phyloP scores from a whole-genome alignment of 1,140 invertebrate genomes.

The Trialeurodes vaporariorum region DNA sequence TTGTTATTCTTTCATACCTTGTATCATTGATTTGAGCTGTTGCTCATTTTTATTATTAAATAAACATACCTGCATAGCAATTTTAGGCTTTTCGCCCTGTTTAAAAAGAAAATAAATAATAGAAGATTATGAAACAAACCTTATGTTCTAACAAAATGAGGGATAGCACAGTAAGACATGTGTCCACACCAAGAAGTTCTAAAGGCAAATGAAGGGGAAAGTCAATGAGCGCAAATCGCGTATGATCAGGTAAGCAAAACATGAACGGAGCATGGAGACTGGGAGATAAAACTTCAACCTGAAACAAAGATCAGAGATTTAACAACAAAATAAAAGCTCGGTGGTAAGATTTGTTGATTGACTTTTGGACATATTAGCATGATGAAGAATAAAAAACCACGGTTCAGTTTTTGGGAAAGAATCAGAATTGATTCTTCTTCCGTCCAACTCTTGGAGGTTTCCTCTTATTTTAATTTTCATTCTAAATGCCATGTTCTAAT shows the following conservation, averaged over 20 bases:
- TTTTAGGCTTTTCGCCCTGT: no score
- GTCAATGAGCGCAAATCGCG: slow-evolving; percentile 87
- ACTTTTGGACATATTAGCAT: no score
- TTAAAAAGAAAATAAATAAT: slow-evolving; percentile 3
- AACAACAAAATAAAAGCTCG: slow-evolving; percentile 14
- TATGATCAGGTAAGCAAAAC: slow-evolving; percentile 96
- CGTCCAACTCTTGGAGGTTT: no score
- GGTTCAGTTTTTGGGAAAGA: background rate
- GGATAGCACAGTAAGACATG: slow-evolving; percentile 89
- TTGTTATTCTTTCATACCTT: no score
- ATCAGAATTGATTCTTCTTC: background rate
- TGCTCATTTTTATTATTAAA: no score
- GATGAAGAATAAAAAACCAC: no score
- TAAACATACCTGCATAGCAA: no score
- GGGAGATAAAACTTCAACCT: slow-evolving; percentile 81
- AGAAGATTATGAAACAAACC: slow-evolving; percentile 40
- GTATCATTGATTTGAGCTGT: no score
- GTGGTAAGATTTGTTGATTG: slow-evolving; percentile 6
- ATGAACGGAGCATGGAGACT: slow-evolving; percentile 74
- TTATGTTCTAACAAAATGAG: slow-evolving; percentile 96
- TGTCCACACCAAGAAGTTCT: slow-evolving; percentile 93
- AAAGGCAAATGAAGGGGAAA: slow-evolving; percentile 96
- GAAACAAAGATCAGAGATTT: slow-evolving; percentile 26
- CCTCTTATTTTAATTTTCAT: no score
- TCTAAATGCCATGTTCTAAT: no score